Base-by-base conservation (phyloP, 2,797 vertebrate species). In the Furcifer pardalis region DNA sequence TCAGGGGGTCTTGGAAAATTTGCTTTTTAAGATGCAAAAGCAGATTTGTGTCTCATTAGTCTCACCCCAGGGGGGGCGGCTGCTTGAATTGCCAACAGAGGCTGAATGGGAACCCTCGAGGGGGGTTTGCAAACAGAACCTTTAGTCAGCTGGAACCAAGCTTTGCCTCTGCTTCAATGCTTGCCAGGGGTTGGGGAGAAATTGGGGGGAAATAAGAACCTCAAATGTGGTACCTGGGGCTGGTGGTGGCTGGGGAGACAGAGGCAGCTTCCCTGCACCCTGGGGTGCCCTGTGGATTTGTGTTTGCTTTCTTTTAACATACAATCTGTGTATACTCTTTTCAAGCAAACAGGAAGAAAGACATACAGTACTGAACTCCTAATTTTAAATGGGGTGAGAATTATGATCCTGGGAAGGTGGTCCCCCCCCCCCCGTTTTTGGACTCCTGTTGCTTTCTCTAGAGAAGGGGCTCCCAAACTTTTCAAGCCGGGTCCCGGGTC, bases 11-110 rank as follows among this genome's bases (percentile, higher is more conserved):
- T 30, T 71, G 15, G 27, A 37, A 32, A 40, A n/a, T 40, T 59
- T 2, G 15, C 66, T 81, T 71, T n/a, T 81, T 59, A 71, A 71
- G 79, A 81, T 59, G 49, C 79, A 71, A 56, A 40, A 56, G 44
- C n/a, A 12, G 46, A 7, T 52, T 81, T 81, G 65, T 37, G 49
- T 56, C 37, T 81, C 66, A 40, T 80, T 80, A 52, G 46, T 69
- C 46, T 80, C 79, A 69, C 79, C 46, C 79, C 32, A 3, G 79
- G 77, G 60, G 60, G 77, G 8, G 5, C 44, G 25, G 65, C 65
- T 21, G 19, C 59, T 63, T 30, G 27, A 19, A n/a, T 13, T 7
- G 65, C 23, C n/a, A 52, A 52, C 32, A 12, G 10, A 4, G 62
- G 25, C 37, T 77, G 37, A 19, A 62, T 62, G 27, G 76, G 59